Conservation (phyloP, 2,113 vertebrate species). For the human (Homo sapiens) region GRCh38 chr5:174114501-174115000, state of each 20-base stretch:
- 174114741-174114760: not conserved
- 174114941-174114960: not conserved
- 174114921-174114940: not conserved
- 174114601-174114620: not conserved
- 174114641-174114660: not conserved
- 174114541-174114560: not conserved
- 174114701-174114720: not conserved
- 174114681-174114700: not conserved
- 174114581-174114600: not conserved
- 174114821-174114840: not conserved
- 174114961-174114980: not conserved
- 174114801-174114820: not conserved
- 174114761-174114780: not conserved
- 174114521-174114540: not conserved
- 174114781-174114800: not conserved
- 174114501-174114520: not conserved
- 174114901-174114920: not conserved
- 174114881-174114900: too few relatives aligned
- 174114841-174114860: not conserved
- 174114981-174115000: not conserved
- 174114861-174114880: not conserved
- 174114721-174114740: not conserved
- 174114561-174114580: not conserved
- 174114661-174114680: not conserved
- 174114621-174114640: not conserved